Percentiles rank a stretch among this genome's conserved stretches.
Conservation (phyloP, 2,888 invertebrate species). For the Gari tellinella region DNA sequence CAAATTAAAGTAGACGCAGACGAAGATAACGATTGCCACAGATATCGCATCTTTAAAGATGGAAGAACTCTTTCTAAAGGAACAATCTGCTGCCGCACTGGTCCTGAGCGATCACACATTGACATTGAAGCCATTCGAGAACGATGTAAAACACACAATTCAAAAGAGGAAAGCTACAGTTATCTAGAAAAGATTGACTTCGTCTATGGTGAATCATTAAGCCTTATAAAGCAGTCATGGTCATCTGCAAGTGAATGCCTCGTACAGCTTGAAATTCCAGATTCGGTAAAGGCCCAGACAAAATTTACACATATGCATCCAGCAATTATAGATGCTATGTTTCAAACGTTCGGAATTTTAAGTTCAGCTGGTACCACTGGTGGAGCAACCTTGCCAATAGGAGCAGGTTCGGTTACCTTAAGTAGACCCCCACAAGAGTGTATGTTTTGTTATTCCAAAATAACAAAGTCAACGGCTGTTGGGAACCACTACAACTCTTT, state of each 20-base stretch:
- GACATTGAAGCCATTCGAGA: slow-evolving; percentile 21
- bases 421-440: slow-evolving; percentile 39
- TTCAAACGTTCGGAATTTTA: slow-evolving; percentile 55
- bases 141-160: neutral
- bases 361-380: neutral
- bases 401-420: slow-evolving; percentile 31
- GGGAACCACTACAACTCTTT: slow-evolving; percentile 52
- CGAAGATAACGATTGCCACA: neutral
- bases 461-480: slow-evolving; percentile 35
- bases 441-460: slow-evolving; percentile 56
- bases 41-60: neutral
- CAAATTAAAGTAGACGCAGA: neutral
- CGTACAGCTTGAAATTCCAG: slow-evolving; percentile 41
- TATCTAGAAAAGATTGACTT: slow-evolving; percentile 30
- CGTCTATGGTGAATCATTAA: slow-evolving; percentile 31
- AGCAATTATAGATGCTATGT: slow-evolving; percentile 57
- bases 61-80: neutral
- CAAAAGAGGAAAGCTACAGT: slow-evolving; percentile 23
- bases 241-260: slow-evolving; percentile 47
- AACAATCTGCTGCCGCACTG: neutral
- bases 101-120: neutral
- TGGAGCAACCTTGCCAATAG: slow-evolving; percentile 39
- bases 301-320: slow-evolving; percentile 57
- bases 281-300: slow-evolving; percentile 37
- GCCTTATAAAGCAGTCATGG: slow-evolving; percentile 24